Evolutionary conservation across 2,113 vertebrate genomes (phyloP), one percentile per base, ranked within the genome.

Genomic region (Ceratotherium simum): DNA sequence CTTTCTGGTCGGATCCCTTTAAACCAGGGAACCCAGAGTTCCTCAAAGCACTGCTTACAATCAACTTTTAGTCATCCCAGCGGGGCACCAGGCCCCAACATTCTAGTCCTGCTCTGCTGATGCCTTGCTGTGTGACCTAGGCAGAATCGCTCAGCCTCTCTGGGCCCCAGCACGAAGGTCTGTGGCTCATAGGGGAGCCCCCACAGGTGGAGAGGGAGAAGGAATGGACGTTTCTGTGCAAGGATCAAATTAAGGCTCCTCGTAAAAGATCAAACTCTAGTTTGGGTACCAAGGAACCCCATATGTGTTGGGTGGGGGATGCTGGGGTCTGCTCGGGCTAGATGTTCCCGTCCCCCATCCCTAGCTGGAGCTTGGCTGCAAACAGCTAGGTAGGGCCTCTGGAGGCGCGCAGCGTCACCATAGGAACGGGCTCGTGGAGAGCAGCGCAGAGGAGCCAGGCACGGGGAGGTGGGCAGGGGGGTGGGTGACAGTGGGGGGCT

Each of bases 321-420:
- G 14, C 13, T 3, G 33, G 56, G 90, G 42, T 39, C n/a, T 31
- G 42, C 42, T n/a, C 9, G 23, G 60, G 33, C 82, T 25, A 8
- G 72, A 54, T 29, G n/a, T 85, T 79, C 85, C 91, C 83, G 79
- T 46, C 27, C 65, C 39, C 51, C 42, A 4, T 31, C n/a, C 21
- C 64, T 33, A n/a, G 88, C 75, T 21, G 88, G 27, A 82, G 94
- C 72, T 6, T 8, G 46, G 51, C 39, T 69, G 84, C 60, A 78
- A 85, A 25, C 65, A 33, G 93, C 62, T 46, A 89, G 97, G 89
- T 94, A 87, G 93, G 91, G 95, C 86, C 96, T 93, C 94, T 7
- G n/a, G 95, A 95, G 96, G 96, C 73, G 6, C 31, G 0, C 84
- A 48, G 72, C 65, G 46, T 97, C 96, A 42, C 96, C 97, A 98